Conservation (phyloP, 2,888 invertebrate genomes). For the Rotaria sp. region DNA sequence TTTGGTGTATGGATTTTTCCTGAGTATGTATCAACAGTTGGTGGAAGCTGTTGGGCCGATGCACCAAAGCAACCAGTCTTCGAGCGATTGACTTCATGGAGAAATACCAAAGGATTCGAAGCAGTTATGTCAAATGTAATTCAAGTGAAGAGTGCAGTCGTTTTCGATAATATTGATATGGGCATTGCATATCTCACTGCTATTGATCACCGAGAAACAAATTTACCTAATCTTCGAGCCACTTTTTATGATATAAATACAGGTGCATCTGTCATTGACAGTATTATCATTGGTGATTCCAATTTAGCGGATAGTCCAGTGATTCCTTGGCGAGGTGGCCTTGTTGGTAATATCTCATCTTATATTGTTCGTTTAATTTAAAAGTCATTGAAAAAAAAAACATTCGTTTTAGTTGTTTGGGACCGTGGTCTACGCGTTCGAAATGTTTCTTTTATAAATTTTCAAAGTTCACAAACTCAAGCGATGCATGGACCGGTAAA, state of each 20-base stretch:
- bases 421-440: constrained; percentile 44
- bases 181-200: constrained; percentile 32
- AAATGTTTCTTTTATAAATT: constrained; percentile 46
- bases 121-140: constrained; percentile 47
- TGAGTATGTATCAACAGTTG: constrained; percentile 33
- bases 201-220: neutral
- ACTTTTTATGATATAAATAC: constrained; percentile 32
- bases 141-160: constrained; percentile 46
- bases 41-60: constrained; percentile 21
- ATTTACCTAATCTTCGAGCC: neutral
- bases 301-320: neutral
- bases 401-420: constrained; percentile 44
- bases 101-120: constrained; percentile 51
- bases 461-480: constrained; percentile 39
- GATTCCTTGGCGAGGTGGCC: neutral
- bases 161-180: constrained; percentile 42
- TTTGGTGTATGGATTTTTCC: constrained; percentile 40
- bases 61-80: constrained; percentile 30
- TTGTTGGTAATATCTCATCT: neutral
- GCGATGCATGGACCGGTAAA: constrained; percentile 7
- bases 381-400: too few relatives aligned
- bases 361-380: too few relatives aligned
- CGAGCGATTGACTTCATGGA: constrained; percentile 47
- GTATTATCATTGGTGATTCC: constrained; percentile 31
- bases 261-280: constrained; percentile 26